Conservation (phyloP, 2,113 vertebrate species). For the Oryzias celebensis region DNA sequence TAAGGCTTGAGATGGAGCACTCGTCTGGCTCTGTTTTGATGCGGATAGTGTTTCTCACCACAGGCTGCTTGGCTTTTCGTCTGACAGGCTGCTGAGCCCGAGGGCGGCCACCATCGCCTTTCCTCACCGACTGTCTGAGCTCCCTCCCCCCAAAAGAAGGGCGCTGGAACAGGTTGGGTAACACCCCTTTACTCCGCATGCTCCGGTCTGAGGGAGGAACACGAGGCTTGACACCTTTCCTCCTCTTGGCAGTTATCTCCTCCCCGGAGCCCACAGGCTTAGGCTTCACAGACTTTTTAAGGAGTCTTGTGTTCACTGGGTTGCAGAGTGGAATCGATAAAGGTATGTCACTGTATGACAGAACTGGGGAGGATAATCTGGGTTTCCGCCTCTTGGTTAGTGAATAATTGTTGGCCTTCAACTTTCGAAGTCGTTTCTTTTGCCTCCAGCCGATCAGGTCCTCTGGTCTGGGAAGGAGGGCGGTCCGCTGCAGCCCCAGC, state of each 20-base stretch:
- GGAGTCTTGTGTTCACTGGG: slow-evolving; percentile 62
- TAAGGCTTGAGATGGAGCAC: slow-evolving; percentile 58
- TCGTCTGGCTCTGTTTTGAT: slow-evolving; percentile 72
- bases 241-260: slow-evolving; percentile 45
- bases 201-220: slow-evolving; percentile 65
- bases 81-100: slow-evolving; percentile 23
- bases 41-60: slow-evolving; percentile 41
- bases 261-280: slow-evolving; percentile 37
- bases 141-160: slow-evolving; percentile 43
- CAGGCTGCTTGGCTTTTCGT: slow-evolving; percentile 23
- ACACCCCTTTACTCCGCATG: slow-evolving; percentile 65
- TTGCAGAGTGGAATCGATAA: slow-evolving; percentile 71
- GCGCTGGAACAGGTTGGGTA: slow-evolving; percentile 55
- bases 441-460: slow-evolving; percentile 81
- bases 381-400: slow-evolving; percentile 77
- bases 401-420: slow-evolving; percentile 81
- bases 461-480: slow-evolving; percentile 75
- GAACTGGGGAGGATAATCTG: slow-evolving; percentile 37
- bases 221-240: slow-evolving; percentile 1
- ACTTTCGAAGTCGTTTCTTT: slow-evolving; percentile 80
- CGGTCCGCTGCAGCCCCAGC: slow-evolving; percentile 80
- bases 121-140: slow-evolving; percentile 59
- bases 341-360: slow-evolving; percentile 36
- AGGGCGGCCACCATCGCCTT: slow-evolving; percentile 3
- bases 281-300: slow-evolving; percentile 61